phyloP scores from a whole-genome alignment of 2,797 vertebrate genomes.

The Pogonophryne albipinna region DNA sequence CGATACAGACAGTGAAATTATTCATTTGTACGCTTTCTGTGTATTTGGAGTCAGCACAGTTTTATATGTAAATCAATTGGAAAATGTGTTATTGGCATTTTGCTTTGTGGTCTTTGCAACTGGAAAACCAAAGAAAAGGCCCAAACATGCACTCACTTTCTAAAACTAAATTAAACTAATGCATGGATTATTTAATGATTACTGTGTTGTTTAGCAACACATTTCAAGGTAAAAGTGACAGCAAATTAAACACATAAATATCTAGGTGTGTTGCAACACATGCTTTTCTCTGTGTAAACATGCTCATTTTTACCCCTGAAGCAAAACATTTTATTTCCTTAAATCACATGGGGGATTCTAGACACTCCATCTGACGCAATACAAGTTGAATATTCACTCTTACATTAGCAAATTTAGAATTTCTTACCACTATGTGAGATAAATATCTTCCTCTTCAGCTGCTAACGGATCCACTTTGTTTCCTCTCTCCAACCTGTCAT shows the following conservation, averaged over 20 bases:
- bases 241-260: background rate
- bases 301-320: background rate
- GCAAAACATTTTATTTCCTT: background rate
- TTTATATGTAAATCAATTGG: constrained; percentile 17
- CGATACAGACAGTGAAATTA: constrained; percentile 13
- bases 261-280: background rate
- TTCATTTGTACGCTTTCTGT: constrained; percentile 12
- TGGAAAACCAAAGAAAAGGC: background rate
- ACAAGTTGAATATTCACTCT: background rate
- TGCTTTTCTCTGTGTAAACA: background rate
- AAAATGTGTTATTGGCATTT: constrained; percentile 5
- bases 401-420: background rate
- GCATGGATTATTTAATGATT: background rate
- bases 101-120: background rate
- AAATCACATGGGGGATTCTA: background rate
- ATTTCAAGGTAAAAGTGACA: background rate
- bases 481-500: background rate
- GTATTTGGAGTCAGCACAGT: constrained; percentile 13
- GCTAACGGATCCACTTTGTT: constrained; percentile 2
- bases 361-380: background rate
- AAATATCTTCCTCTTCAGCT: background rate
- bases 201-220: background rate
- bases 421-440: background rate
- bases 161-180: background rate
- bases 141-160: background rate